Base-by-base conservation (phyloP, 1,140 invertebrate genomes). In the Tenebrio molitor region DNA sequence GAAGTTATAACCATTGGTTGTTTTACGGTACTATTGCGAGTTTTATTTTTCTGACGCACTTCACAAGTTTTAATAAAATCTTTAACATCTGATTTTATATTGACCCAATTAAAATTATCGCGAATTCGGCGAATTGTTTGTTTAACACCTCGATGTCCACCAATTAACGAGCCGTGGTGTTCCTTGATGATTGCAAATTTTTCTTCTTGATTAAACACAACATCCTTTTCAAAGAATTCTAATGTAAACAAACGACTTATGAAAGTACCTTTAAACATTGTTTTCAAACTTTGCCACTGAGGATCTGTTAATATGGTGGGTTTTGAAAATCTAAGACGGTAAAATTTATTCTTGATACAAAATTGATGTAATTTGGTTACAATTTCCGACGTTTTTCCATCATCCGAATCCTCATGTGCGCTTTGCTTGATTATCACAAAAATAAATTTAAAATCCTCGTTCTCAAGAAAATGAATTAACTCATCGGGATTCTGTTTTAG, bases 1-100 rank as follows among this genome's bases (percentile, higher is more conserved):
- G 77, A 76, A 0, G 80, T 83, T 7, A 83, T 81, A n/a, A 79
- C 74, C 80, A 82, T 82, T 33, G 81, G 81, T 10, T 78, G 75
- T 78, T 79, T 75, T 23, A 71, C 29, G 10, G 29, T 80, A 5
- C 62, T 76, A 73, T 76, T 80, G 8, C 78, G 65, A 17, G 77
- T 76, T 79, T 83, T 84, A 50, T 79, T 79, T 33, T 74, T 73
- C 75, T 84, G 83, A 68, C 82, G 83, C 2, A 41, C 77, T 17
- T 64, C 4, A 71, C 84, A 84, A 0, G 44, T 70, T 39, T 78
- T 73, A 7, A 82, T 73, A 50, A 79, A 83, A 6, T 77, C 74
- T 64, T 79, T 78, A 5, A 84, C 82, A 21, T 80, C 76, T n/a
- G 78, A 58, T 50, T 78, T 81, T 79, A 83, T 81, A 5, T 75